A percentile compares a stretch with the other conserved stretches of the same genome.
These are phyloP conservation scores for Eurytoma californica DNA, from an alignment of 2,888 invertebrate genomes.

Conservation along the genomic window DNA sequence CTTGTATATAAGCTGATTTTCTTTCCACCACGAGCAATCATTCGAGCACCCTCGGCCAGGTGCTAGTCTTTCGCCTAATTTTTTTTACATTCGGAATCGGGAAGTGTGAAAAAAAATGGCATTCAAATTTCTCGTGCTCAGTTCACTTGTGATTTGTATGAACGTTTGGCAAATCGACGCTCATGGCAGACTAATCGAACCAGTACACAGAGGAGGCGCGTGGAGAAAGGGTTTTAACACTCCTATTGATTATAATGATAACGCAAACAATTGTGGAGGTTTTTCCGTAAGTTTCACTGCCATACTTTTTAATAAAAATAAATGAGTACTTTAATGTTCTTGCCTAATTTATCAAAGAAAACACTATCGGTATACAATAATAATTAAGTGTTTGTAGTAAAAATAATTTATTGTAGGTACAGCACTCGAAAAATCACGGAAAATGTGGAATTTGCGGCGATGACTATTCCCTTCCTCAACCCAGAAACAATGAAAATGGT, in stretches of 20 bases:
- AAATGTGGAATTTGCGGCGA: slow-evolving; percentile 78
- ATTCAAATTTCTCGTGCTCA: neutral
- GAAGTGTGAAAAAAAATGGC: slow-evolving; percentile 20
- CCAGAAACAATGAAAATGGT: slow-evolving; percentile 77
- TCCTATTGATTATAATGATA: slow-evolving; percentile 77
- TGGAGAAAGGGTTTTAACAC: slow-evolving; percentile 76
- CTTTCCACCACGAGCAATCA: neutral
- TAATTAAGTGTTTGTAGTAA: neutral
- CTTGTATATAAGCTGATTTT: slow-evolving; percentile 37
- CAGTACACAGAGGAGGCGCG: slow-evolving; percentile 77
- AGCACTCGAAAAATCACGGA: slow-evolving; percentile 74
- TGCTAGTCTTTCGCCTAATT: neutral
- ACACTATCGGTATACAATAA: no score
- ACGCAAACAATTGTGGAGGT: slow-evolving; percentile 78
- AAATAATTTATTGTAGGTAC: slow-evolving; percentile 65
- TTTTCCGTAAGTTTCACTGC: slow-evolving; percentile 67
- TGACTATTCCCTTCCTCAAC: slow-evolving; percentile 72
- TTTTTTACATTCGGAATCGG: neutral
- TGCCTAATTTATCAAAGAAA: no score
- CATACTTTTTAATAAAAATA: neutral
- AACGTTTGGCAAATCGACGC: slow-evolving; percentile 65
- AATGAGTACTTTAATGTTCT: no score
- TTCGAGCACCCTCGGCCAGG: neutral
- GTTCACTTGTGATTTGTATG: slow-evolving; percentile 1
- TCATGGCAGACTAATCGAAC: slow-evolving; percentile 78